Conservation (phyloP, 2,888 invertebrate species). For the Eilema sororculum region DNA sequence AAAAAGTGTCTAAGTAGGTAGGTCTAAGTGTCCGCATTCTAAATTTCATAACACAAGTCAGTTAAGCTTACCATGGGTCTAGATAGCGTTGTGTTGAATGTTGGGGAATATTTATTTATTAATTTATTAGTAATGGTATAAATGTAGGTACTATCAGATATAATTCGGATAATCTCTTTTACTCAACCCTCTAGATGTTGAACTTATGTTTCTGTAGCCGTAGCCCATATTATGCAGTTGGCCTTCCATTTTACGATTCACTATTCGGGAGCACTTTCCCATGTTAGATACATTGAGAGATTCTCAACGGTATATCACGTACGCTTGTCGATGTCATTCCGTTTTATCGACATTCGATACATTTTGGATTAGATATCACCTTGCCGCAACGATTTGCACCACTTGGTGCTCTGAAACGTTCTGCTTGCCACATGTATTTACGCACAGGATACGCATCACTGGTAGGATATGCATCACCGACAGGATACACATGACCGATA, state of each 20-base stretch:
- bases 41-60: no score
- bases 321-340: not conserved
- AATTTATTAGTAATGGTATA: no score
- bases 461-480: not conserved
- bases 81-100: no score
- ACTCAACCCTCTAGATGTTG: no score
- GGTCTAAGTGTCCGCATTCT: no score
- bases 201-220: no score
- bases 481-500: not conserved
- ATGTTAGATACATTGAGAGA: not conserved
- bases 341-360: conserved; percentile 4
- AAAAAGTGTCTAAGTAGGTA: no score
- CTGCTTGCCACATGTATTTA: not conserved
- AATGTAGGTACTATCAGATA: not conserved
- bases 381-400: not conserved
- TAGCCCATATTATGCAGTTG: not conserved
- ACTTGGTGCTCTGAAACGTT: not conserved
- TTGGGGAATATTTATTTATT: no score
- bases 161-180: not conserved
- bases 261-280: not conserved
- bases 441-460: no score
- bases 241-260: not conserved
- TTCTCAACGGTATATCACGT: conserved; percentile 1
- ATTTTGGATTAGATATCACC: not conserved
- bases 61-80: no score